Conservation (phyloP, 1,140 invertebrate genomes). For the Platyscapa corneri region DNA sequence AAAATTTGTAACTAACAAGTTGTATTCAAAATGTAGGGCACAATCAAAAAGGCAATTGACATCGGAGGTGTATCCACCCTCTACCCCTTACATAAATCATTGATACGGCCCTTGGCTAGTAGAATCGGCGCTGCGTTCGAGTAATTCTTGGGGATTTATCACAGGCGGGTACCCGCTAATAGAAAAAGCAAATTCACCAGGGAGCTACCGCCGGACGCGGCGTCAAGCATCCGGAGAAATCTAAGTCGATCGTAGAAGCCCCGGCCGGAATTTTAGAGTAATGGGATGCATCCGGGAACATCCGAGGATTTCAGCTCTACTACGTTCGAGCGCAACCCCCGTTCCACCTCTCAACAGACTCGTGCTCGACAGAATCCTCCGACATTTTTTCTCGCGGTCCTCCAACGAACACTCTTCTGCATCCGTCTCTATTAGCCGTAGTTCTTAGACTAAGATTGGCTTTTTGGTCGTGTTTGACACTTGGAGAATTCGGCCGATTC, state of each 20-base stretch:
- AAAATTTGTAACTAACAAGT: background rate
- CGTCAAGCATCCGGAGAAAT: background rate
- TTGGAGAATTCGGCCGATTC: background rate
- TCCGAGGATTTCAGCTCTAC: background rate
- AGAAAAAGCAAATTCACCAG: slow-evolving; percentile 40
- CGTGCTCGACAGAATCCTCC: background rate
- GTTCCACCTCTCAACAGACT: background rate
- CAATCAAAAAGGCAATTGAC: background rate
- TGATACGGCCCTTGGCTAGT: background rate
- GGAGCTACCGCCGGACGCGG: background rate
- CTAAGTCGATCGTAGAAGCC: slow-evolving; percentile 10
- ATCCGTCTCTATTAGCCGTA: background rate
- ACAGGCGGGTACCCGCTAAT: background rate
- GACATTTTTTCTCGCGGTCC: background rate
- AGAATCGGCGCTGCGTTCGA: background rate
- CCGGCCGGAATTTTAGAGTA: slow-evolving; percentile 1
- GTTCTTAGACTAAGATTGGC: background rate
- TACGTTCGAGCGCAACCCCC: background rate
- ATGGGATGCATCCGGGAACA: slow-evolving; percentile 23
- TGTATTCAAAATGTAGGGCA: background rate
- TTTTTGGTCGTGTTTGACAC: background rate
- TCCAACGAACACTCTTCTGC: background rate
- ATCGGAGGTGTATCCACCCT: background rate
- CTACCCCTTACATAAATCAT: slow-evolving; percentile 1
- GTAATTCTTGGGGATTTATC: slow-evolving; percentile 8